phyloP scores from a whole-genome alignment of 2,888 invertebrate genomes.

The Encarsia formosa region DNA sequence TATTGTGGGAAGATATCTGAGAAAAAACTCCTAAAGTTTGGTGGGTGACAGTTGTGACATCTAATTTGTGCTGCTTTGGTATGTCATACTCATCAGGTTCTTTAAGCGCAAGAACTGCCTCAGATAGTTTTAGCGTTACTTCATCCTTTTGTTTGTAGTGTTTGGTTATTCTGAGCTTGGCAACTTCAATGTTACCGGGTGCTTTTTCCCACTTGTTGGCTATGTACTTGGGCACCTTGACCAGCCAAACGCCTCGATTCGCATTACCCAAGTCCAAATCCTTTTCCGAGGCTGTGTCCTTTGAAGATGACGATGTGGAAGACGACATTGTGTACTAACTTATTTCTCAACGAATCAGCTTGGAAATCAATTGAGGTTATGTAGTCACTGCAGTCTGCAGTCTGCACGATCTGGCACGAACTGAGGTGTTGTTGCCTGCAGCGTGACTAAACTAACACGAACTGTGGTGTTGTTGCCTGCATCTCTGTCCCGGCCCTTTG shows the following conservation, averaged over 20 bases:
- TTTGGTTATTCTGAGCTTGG: slow-evolving; percentile 83
- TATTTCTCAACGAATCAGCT: too few relatives aligned
- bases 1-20: slow-evolving; percentile 73
- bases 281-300: too few relatives aligned
- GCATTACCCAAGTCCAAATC: slow-evolving; percentile 86
- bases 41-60: slow-evolving; percentile 84
- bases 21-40: slow-evolving; percentile 93
- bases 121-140: slow-evolving; percentile 80
- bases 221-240: slow-evolving; percentile 94
- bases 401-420: too few relatives aligned
- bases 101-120: slow-evolving; percentile 72
- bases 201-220: slow-evolving; percentile 93
- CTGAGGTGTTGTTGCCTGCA: too few relatives aligned
- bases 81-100: slow-evolving; percentile 76
- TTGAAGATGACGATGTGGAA: too few relatives aligned
- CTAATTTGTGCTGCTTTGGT: slow-evolving; percentile 87
- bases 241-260: slow-evolving; percentile 91
- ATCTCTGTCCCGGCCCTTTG: too few relatives aligned
- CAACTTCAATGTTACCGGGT: slow-evolving; percentile 87
- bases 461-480: too few relatives aligned
- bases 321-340: too few relatives aligned
- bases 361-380: too few relatives aligned
- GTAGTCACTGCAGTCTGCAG: too few relatives aligned
- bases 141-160: slow-evolving; percentile 76
- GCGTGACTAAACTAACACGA: too few relatives aligned